These are phyloP conservation scores for Acanthurus tractus DNA, from an alignment of 2,797 vertebrate species.

Conservation along the genomic window DNA sequence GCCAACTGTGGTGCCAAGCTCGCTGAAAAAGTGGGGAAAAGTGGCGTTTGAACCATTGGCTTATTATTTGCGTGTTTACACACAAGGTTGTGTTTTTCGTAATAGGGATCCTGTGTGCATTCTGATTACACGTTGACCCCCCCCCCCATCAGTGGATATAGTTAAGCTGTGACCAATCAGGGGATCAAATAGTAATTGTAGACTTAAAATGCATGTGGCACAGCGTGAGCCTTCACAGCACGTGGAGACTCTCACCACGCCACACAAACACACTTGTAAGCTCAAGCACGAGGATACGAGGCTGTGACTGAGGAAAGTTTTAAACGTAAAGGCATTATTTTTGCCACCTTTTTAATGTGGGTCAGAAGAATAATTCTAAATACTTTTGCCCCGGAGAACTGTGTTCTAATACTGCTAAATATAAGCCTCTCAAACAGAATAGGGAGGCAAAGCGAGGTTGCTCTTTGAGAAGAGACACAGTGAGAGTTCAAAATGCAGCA, in stretches of 20 bases:
- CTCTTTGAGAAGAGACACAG: conserved; percentile 40
- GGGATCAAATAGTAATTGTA: conserved; percentile 64
- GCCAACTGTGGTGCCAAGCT: conserved; percentile 19
- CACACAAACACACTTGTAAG: conserved; percentile 26
- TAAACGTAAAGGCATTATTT: conserved; percentile 40
- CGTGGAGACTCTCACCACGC: conserved; percentile 2
- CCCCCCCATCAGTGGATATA: conserved; percentile 19
- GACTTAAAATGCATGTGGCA: conserved; percentile 41
- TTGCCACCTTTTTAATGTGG: conserved; percentile 45
- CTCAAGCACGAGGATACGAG: conserved; percentile 15
- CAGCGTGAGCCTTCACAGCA: conserved; percentile 36
- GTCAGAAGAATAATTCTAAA: conserved; percentile 60
- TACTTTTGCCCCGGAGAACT: conserved; percentile 53
- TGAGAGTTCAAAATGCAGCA: conserved; percentile 31
- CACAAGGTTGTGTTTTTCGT: conserved; percentile 22
- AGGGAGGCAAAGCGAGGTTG: conserved; percentile 29
- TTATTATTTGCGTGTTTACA: conserved; percentile 1
- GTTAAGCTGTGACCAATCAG: conserved; percentile 49
- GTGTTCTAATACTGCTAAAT: conserved; percentile 56
- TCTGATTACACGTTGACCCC: conserved; percentile 33
- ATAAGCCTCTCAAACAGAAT: conserved; percentile 56
- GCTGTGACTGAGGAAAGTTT: conserved; percentile 36
- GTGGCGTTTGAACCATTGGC: conserved; percentile 46
- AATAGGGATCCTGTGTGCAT: conserved; percentile 5
- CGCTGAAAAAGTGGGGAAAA: conserved; percentile 28